phyloP scores from a whole-genome alignment of 2,797 vertebrate species.

The Neosilurus hyrtlii region DNA sequence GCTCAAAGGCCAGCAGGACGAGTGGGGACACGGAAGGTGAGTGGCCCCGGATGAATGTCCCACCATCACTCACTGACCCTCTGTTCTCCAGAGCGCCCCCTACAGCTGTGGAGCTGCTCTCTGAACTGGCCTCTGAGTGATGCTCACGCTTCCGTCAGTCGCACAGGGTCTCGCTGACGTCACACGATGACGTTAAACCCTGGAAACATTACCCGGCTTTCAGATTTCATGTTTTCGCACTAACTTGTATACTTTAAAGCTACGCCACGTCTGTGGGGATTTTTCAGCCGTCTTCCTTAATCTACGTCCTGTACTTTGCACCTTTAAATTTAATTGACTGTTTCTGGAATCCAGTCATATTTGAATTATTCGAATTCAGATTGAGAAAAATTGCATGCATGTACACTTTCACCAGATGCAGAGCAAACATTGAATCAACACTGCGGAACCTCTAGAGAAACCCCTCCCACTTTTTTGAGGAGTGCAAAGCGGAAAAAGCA shows the following conservation, averaged over 20 bases:
- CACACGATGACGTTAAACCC: neutral
- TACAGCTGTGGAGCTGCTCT: constrained; percentile 44
- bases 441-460: neutral
- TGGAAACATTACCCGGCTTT: neutral
- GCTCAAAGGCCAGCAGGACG: constrained; percentile 86
- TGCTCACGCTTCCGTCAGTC: neutral
- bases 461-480: neutral
- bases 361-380: neutral
- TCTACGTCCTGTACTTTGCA: neutral
- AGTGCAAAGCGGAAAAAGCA: too few species aligned
- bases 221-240: neutral
- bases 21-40: constrained; percentile 95
- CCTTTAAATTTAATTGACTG: neutral
- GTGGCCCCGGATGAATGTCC: constrained; percentile 61
- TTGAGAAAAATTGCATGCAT: neutral
- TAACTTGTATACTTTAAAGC: too few species aligned
- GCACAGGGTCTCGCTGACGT: neutral
- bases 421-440: too few species aligned
- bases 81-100: constrained; percentile 37
- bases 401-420: too few species aligned
- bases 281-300: neutral
- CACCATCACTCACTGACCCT: constrained; percentile 49
- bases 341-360: neutral
- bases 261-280: neutral
- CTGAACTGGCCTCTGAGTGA: constrained; percentile 35